A percentile compares a stretch with the other conserved stretches of the same genome.
phyloP scores from a whole-genome alignment of 2,888 invertebrate genomes.

The Lasius fuliginosus region DNA sequence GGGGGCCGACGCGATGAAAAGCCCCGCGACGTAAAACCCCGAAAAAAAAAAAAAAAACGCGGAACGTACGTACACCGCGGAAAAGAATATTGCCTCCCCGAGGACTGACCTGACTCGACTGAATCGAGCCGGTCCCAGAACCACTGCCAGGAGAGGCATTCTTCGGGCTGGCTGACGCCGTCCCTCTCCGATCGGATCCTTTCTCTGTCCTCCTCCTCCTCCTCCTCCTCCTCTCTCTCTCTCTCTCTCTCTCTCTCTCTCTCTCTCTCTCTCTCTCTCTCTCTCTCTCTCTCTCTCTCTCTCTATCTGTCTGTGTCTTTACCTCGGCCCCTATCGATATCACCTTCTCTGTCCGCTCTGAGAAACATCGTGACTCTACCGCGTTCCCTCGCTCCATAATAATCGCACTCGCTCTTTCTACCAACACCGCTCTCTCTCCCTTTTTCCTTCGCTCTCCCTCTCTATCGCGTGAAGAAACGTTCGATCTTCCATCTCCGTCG shows the following conservation, averaged over 20 bases:
- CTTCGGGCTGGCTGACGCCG: slow-evolving; percentile 79
- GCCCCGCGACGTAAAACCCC: slow-evolving; percentile 72
- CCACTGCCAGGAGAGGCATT: slow-evolving; percentile 79
- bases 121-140: slow-evolving; percentile 79
- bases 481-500: slow-evolving; percentile 53
- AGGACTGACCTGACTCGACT: slow-evolving; percentile 85
- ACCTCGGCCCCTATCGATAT: slow-evolving; percentile 58
- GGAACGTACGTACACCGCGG: slow-evolving; percentile 68
- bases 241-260: slow-evolving; percentile 22
- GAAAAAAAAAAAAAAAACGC: slow-evolving; percentile 57
- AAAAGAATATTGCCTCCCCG: slow-evolving; percentile 79
- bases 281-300: slow-evolving; percentile 45
- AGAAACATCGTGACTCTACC: slow-evolving; percentile 56
- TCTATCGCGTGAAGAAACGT: slow-evolving; percentile 51
- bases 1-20: slow-evolving; percentile 67
- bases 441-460: slow-evolving; percentile 16
- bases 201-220: slow-evolving; percentile 61
- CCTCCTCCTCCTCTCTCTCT: slow-evolving; percentile 29
- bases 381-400: slow-evolving; percentile 34
- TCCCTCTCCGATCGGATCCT: slow-evolving; percentile 84
- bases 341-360: slow-evolving; percentile 71
- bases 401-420: slow-evolving; percentile 35
- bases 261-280: neutral
- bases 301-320: neutral
- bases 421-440: slow-evolving; percentile 19